Base-by-base conservation (phyloP, 1,140 invertebrate genomes). In the Sminthurinus signatus region DNA sequence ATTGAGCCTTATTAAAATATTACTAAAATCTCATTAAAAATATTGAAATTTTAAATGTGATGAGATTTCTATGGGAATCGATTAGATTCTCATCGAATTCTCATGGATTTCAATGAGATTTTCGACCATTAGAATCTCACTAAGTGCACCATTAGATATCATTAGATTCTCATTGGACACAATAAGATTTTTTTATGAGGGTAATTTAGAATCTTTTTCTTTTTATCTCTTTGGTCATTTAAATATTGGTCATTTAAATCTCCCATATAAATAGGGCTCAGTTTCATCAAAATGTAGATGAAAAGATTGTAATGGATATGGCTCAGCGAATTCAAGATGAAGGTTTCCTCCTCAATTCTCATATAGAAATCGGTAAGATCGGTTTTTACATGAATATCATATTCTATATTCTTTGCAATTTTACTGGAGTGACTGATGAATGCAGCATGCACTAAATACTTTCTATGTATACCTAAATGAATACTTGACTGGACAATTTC, bases 341-440 rank as follows among this genome's bases (percentile, higher is more conserved):
- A 60, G 75, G 75, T 25, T 81, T 81, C 62, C 64, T 70, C 4
- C 62, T 71, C 50, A 78, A 76, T 23, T 65, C 58, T 1, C 79
- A 81, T 62, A 21, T 82, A 25, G 80, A 81, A 72, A 78, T 82
- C 55, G 81, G 82, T 62, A 81, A 8, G 15, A 36, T 36, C 15
- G 15, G 5, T 36, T 36, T 36, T 8, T 36, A 36, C 15, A 36
- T 8, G 15, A 36, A 36, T 5, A 36, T 8, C 32, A 36, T 36
- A 8, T 36, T 8, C 5, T 36, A 8, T 8, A 36, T 36, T 36
- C 32, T 8, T 36, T 36, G 32, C 15, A 15, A 8, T 36, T 5
- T 36, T n/a, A n/a, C n/a, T n/a, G n/a, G n/a, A n/a, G n/a, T n/a
- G n/a, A n/a, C n/a, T n/a, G n/a, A n/a, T n/a, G n/a, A n/a, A n/a